These are phyloP conservation scores for Cacoxenus indagator DNA, from an alignment of 2,888 invertebrate genomes.

Conservation along the genomic window DNA sequence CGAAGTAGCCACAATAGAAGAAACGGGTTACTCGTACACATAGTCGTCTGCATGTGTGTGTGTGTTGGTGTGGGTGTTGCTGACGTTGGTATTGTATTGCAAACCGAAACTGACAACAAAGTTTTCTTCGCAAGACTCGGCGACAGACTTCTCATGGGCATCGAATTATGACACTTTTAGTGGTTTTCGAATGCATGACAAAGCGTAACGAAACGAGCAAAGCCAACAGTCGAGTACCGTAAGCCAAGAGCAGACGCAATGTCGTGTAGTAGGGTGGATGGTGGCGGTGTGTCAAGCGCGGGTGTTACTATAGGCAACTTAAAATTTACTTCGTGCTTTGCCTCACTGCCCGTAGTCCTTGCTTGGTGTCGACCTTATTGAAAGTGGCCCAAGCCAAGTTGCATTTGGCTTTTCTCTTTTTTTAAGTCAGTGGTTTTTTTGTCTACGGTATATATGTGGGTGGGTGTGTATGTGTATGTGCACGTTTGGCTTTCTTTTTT, in stretches of 20 bases:
- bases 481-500: background rate
- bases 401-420: background rate
- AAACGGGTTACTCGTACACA: slow-evolving; percentile 42
- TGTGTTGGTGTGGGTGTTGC: background rate
- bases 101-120: slow-evolving; percentile 24
- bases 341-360: background rate
- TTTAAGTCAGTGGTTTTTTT: background rate
- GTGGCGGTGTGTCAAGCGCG: background rate
- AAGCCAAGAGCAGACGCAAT: background rate
- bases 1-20: slow-evolving; percentile 12
- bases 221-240: too few relatives aligned
- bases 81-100: background rate
- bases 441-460: background rate
- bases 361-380: background rate
- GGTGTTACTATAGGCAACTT: background rate
- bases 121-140: slow-evolving; percentile 31
- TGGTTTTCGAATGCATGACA: slow-evolving; percentile 43
- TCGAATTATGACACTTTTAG: slow-evolving; percentile 68
- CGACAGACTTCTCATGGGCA: slow-evolving; percentile 66
- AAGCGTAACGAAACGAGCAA: background rate
- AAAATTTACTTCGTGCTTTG: background rate
- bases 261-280: background rate
- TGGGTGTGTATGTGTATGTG: slow-evolving; percentile 13
- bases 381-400: background rate
- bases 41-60: background rate